A percentile compares a stretch with the other conserved stretches of the same genome.
Evolutionary conservation across 2,888 invertebrate species (phyloP).

Genomic region (Euphydryas editha): DNA sequence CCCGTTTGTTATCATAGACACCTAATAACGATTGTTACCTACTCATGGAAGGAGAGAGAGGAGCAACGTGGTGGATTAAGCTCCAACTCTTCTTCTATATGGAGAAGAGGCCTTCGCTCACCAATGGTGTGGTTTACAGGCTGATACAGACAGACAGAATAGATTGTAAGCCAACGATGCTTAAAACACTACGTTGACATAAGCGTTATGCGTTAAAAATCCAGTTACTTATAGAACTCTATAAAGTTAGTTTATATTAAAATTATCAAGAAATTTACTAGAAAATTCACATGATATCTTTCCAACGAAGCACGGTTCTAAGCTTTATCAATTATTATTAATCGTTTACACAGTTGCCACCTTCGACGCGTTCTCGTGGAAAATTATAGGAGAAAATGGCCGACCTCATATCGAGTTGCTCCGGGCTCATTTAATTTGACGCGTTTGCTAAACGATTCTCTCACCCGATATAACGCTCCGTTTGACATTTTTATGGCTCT

Average conservation of each 20-base stretch:
- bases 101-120: too few species aligned
- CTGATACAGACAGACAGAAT: too few species aligned
- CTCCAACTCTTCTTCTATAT: too few species aligned
- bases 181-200: too few species aligned
- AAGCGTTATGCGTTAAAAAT: too few species aligned
- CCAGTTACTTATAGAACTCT: too few species aligned
- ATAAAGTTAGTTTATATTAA: not conserved
- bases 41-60: too few species aligned
- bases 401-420: conserved; percentile 36
- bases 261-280: not conserved
- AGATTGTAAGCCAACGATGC: too few species aligned
- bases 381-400: conserved; percentile 40
- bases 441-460: conserved; percentile 39
- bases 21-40: too few species aligned
- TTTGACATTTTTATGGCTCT: conserved; percentile 19
- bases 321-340: conserved; percentile 20
- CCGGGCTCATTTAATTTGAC: conserved; percentile 35
- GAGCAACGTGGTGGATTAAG: too few species aligned
- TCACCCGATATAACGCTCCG: conserved; percentile 29
- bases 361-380: conserved; percentile 38
- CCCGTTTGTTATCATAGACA: too few species aligned
- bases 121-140: too few species aligned
- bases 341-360: conserved; percentile 34
- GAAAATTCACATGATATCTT: conserved; percentile 2
- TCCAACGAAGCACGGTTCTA: conserved; percentile 17